Base-by-base conservation (phyloP, 2,888 invertebrate genomes). In the Cryptus armator region DNA sequence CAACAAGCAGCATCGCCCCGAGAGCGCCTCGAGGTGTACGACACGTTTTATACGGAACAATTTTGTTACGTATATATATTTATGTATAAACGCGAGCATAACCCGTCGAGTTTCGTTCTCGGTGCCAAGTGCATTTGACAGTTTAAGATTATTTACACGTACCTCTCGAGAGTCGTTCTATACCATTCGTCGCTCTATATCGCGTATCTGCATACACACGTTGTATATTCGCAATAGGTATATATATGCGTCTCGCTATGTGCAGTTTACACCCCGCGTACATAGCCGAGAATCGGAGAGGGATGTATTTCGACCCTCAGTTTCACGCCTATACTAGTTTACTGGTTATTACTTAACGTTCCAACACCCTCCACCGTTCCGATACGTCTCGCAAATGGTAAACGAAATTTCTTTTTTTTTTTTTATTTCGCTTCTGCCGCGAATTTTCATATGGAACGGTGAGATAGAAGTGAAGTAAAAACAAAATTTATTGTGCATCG, bases 111-210 rank as follows among this genome's bases (percentile, higher is more conserved):
- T 44, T 76, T 74, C 78, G 85, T 72, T 85, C 72, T 84, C 56
- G 29, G 80, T 71, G 83, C 84, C 88, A 86, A 86, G 86, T 90
- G 90, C 87, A 84, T 89, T 88, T 90, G 90, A 90, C 90, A 90
- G 90, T 88, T 88, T 88, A 90, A 89, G 89, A 90, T 90, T 90
- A 90, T 90, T 90, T 90, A 90, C 90, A 90, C 86, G 86, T 86
- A 85, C 62, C 62, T 72, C 59, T 75, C 79, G 32, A 68, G 75
- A 75, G 83, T 75, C 84, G 70, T 59, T 56, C 71, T 80, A 78
- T 59, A 56, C 72, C 53, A 71, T 77, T 76, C 37, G 78, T 19
- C 72, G 64, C 62, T 64, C 70, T 76, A 12, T 32, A n/a, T 74
- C 71, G 74, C 68, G 43, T 71, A 84, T 82, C 62, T 74, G 68